Evolutionary conservation across 1,140 invertebrate genomes (phyloP).

Genomic region (Rhopalosiphum maidis): DNA sequence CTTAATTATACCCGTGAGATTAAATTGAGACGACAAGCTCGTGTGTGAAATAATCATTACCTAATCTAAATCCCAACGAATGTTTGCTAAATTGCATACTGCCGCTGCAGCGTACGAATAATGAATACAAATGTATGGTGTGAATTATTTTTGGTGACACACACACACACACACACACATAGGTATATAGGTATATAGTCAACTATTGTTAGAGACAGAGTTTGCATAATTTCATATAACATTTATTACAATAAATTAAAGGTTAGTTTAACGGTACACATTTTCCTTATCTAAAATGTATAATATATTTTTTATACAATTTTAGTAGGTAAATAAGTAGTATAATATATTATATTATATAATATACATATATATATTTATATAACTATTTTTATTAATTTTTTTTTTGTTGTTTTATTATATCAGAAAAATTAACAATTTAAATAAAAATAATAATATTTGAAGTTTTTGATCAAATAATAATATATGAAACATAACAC

Average conservation of each 20-base stretch:
- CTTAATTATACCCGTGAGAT: constrained; percentile 43
- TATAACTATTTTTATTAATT: constrained; percentile 35
- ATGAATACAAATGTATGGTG: constrained; percentile 35
- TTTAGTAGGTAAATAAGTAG: constrained; percentile 19
- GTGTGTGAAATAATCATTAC: constrained; percentile 50
- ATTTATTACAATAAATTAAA: constrained; percentile 56
- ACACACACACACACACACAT: neutral
- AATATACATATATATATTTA: neutral
- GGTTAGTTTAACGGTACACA: constrained; percentile 57
- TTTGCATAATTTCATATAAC: constrained; percentile 45
- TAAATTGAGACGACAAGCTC: constrained; percentile 46
- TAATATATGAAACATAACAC: constrained; percentile 33
- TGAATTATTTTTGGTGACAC: neutral
- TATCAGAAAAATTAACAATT: constrained; percentile 39
- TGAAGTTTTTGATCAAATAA: constrained; percentile 4
- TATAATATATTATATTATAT: neutral
- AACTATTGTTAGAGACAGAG: constrained; percentile 16
- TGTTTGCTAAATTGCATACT: constrained; percentile 46
- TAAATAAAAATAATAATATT: constrained; percentile 27
- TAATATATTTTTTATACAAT: constrained; percentile 41
- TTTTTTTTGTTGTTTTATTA: constrained; percentile 2
- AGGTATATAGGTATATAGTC: neutral
- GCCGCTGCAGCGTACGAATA: constrained; percentile 22
- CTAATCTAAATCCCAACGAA: constrained; percentile 42
- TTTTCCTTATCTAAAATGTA: constrained; percentile 47